Evolutionary conservation across 2,113 vertebrate genomes (phyloP), one percentile per base, ranked within the genome.

Genomic region (Hiodon tergisus): DNA sequence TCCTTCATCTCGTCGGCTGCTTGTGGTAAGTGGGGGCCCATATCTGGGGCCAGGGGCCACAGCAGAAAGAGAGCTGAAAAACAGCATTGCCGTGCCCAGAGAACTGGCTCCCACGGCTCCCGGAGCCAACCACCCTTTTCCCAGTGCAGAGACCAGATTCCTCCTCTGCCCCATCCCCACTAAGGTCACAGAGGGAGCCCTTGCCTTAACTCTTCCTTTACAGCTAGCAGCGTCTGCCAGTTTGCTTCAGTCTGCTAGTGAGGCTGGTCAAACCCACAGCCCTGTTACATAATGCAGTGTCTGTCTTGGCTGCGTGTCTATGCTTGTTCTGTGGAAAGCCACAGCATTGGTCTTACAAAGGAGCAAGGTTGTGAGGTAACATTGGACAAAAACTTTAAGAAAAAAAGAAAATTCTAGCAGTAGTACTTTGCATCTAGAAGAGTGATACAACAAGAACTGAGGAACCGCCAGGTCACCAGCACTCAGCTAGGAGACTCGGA

Each of bases 31-130:
- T 13, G 69, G 74, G 77, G 81, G 78, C 74, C 79, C 78, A 78
- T 60, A 80, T 85, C 77, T 78, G 75, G 76, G 31, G 55, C 69
- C 57, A 72, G 69, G 80, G 74, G 72, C 75, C 61, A 59, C 59
- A 73, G 75, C 72, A 60, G 54, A 69, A 76, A 59, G 75, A 51
- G 31, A 31, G 31, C 31, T 1, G 69, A 72, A 51, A 67, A n/a
- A 63, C 60, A 62, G 75, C 65, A 76, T 66, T 17, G 65, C 70
- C 66, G 61, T 58, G 67, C 69, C 70, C 76, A 52, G 74, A 67
- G 9, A 47, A 57, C 68, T 59, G 51, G 72, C 75, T 79, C 78
- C 78, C 75, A 79, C 67, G 71, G 71, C 59, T 79, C 71, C 71
- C 69, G 67, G 57, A 47, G 60, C 71, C 58, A 59, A 79, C 67